A percentile compares a stretch with the other conserved stretches of the same genome.
These are phyloP conservation scores for Cerceris rybyensis DNA, from an alignment of 2,888 invertebrate species.

Conservation along the genomic window DNA sequence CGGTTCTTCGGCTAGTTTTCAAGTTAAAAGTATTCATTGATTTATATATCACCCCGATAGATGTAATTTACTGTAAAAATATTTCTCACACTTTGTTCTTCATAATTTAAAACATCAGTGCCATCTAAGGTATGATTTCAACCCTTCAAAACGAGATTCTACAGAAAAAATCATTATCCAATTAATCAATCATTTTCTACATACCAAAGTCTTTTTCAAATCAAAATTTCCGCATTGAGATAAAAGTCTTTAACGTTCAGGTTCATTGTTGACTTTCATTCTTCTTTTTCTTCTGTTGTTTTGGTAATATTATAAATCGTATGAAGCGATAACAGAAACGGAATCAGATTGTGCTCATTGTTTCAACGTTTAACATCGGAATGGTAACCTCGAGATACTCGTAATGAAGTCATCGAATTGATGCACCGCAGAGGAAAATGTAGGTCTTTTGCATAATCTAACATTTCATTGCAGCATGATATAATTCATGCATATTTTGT, in stretches of 20 bases:
- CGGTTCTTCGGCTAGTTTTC: no score
- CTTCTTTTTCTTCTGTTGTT: not conserved
- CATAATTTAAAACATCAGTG: no score
- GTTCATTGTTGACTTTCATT: not conserved
- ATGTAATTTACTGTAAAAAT: no score
- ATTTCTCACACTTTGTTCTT: no score
- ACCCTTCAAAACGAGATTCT: no score
- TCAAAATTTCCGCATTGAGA: not conserved
- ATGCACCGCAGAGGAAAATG: conserved; percentile 27
- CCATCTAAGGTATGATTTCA: no score
- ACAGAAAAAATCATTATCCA: no score
- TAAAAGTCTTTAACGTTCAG: no score
- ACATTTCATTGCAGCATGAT: conserved; percentile 28
- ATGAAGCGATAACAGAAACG: no score
- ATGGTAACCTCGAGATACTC: conserved; percentile 24
- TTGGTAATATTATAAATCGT: no score
- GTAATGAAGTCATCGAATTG: conserved; percentile 16
- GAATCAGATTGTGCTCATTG: not conserved
- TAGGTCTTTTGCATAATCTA: conserved; percentile 33
- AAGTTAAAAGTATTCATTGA: no score
- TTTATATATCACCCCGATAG: no score
- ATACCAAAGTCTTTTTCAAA: not conserved
- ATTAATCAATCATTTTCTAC: not conserved
- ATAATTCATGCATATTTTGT: conserved; percentile 28
- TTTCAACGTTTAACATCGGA: not conserved